Conservation (phyloP, 2,888 invertebrate genomes). For the Ganaspis brasiliensis region DNA sequence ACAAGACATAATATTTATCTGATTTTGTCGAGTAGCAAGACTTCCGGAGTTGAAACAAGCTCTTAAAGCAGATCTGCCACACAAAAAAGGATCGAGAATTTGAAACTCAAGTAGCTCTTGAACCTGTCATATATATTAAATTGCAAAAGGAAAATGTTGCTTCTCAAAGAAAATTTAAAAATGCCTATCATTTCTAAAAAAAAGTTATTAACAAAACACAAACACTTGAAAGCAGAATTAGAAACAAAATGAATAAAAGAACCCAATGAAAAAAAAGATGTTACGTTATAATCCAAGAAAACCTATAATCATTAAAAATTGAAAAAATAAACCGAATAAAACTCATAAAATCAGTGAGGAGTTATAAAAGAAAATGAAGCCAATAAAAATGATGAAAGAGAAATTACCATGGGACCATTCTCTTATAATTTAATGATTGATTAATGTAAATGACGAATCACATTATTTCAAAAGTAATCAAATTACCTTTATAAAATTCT, state of each 20-base stretch:
- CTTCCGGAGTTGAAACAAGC: slow-evolving; percentile 9
- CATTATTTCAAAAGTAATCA: slow-evolving; percentile 1
- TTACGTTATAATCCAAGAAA: too few species aligned
- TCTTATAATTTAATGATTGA: background rate
- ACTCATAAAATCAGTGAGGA: too few species aligned
- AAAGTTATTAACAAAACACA: too few species aligned
- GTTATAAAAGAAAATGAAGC: too few species aligned
- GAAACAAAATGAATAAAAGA: too few species aligned
- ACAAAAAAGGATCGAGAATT: background rate
- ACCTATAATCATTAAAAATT: too few species aligned
- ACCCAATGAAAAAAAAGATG: too few species aligned
- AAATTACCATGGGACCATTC: background rate
- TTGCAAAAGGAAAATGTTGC: background rate
- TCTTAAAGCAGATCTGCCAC: background rate
- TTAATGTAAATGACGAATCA: slow-evolving; percentile 2
- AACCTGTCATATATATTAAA: background rate
- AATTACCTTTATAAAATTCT: background rate
- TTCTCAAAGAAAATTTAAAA: too few species aligned
- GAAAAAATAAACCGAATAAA: too few species aligned
- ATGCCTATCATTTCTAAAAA: too few species aligned
- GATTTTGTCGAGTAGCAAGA: slow-evolving; percentile 25
- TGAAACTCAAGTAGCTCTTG: background rate
- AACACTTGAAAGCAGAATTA: too few species aligned
- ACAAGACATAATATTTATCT: slow-evolving; percentile 14
- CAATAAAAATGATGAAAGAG: background rate